Percentiles rank a stretch among this genome's conserved stretches.
phyloP scores from a whole-genome alignment of 2,113 vertebrate genomes.

The Climacteris rufus region DNA sequence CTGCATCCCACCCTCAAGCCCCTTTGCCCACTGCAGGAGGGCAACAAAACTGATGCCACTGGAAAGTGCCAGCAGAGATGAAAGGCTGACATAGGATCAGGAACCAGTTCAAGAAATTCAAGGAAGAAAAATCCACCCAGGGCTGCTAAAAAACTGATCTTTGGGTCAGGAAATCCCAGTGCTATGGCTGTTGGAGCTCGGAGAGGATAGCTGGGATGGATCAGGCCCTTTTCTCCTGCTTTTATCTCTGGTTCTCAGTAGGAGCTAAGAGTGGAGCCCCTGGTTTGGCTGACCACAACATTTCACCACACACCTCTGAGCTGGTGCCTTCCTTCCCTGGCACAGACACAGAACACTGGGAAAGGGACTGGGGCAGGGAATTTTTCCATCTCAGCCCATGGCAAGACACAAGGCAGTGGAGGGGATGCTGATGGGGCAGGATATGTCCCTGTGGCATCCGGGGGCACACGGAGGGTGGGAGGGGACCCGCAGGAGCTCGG shows the following conservation, averaged over 20 bases:
- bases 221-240: not conserved
- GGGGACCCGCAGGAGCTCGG: not conserved
- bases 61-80: not conserved
- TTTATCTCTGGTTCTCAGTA: not conserved
- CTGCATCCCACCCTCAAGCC: not conserved
- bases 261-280: not conserved
- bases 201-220: not conserved
- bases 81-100: not conserved
- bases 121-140: not conserved
- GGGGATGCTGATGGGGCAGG: not conserved
- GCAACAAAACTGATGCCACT: not conserved
- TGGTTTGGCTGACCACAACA: not conserved
- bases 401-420: fast-evolving
- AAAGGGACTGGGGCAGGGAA: not conserved
- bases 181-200: not conserved
- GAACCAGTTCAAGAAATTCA: not conserved
- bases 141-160: not conserved
- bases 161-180: not conserved
- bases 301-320: not conserved
- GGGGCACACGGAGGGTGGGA: not conserved
- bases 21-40: fast-evolving
- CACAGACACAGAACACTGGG: not conserved
- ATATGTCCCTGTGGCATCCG: too few relatives aligned
- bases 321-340: not conserved
- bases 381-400: fast-evolving